phyloP scores from a whole-genome alignment of 1,140 invertebrate species.

The Spodoptera frugiperda region DNA sequence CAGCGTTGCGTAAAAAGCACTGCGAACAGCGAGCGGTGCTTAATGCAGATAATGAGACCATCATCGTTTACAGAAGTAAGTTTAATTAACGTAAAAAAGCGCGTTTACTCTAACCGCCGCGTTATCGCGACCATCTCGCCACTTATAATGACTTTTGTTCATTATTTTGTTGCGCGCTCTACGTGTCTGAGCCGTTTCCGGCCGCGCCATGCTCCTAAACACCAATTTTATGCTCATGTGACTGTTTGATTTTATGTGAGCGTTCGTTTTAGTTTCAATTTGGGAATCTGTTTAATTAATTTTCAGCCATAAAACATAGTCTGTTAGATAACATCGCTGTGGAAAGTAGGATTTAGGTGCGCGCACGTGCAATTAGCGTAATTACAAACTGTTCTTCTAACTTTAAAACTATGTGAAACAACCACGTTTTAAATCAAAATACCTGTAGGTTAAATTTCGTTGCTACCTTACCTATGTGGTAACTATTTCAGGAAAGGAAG shows the following conservation, averaged over 20 bases:
- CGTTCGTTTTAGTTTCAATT: constrained; percentile 58
- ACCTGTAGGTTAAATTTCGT: neutral
- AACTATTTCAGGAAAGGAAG: no score
- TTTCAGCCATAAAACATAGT: constrained; percentile 61
- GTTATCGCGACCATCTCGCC: constrained; percentile 78
- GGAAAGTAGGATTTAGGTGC: constrained; percentile 54
- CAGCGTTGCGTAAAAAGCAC: constrained; percentile 70
- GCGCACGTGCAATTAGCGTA: constrained; percentile 39
- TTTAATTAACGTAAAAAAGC: constrained; percentile 86
- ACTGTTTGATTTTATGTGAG: constrained; percentile 66
- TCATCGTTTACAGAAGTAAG: constrained; percentile 83
- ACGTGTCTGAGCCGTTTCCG: constrained; percentile 76
- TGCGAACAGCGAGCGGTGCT: constrained; percentile 55
- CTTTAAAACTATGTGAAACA: neutral
- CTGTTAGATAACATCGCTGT: constrained; percentile 59
- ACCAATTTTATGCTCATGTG: constrained; percentile 79
- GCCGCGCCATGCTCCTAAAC: constrained; percentile 62
- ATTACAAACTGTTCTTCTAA: constrained; percentile 51
- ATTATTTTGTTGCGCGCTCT: constrained; percentile 79
- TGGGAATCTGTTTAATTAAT: constrained; percentile 68
- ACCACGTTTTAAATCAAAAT: neutral
- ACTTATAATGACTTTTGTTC: constrained; percentile 83
- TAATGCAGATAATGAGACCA: constrained; percentile 77
- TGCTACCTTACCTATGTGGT: no score
- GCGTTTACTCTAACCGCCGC: constrained; percentile 78